phyloP scores from a whole-genome alignment of 1,140 invertebrate species.

The Antheraea mylitta region DNA sequence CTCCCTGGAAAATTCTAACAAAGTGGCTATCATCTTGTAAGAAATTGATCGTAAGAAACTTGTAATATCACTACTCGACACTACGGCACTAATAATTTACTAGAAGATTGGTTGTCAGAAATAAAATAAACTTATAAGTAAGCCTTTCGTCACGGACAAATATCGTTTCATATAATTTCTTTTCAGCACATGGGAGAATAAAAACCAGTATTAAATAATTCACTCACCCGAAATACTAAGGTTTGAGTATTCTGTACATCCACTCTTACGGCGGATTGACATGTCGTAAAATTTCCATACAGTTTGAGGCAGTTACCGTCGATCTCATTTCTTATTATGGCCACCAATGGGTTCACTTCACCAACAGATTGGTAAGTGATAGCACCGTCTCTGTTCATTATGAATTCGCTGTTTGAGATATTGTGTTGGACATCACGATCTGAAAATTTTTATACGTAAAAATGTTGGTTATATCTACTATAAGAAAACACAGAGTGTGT shows the following conservation, averaged over 20 bases:
- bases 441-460: conserved; percentile 68
- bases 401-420: conserved; percentile 91
- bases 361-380: conserved; percentile 94
- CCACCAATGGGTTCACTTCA: conserved; percentile 96
- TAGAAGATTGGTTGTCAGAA: no score
- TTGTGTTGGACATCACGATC: conserved; percentile 96
- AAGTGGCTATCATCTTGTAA: no score
- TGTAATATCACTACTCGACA: no score
- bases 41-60: no score
- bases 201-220: not conserved
- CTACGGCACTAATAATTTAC: no score
- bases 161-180: no score
- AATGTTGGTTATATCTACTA: no score
- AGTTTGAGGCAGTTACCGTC: conserved; percentile 92
- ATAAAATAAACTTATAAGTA: no score
- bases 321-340: conserved; percentile 93
- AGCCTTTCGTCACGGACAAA: no score
- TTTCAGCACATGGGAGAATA: no score
- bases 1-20: no score
- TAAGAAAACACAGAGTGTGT: no score
- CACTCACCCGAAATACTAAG: conserved; percentile 89
- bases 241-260: conserved; percentile 97
- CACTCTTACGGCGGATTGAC: conserved; percentile 88
- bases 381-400: conserved; percentile 93
- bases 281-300: conserved; percentile 97